These are phyloP conservation scores for Caenorhabditis doughertyi DNA, from an alignment of 2,888 invertebrate species.

Conservation along the genomic window DNA sequence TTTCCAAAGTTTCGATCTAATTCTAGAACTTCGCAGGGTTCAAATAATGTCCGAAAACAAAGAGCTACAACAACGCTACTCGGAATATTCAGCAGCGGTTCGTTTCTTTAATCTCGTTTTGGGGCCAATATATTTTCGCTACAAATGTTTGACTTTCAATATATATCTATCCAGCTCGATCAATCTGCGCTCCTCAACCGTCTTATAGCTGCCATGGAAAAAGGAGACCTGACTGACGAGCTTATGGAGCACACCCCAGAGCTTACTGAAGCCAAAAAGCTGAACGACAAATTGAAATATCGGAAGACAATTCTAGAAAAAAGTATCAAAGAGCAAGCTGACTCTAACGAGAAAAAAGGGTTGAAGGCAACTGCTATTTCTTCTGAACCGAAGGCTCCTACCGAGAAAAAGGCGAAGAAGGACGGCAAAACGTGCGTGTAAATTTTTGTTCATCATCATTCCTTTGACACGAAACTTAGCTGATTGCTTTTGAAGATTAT, in stretches of 20 bases:
- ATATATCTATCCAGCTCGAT: slow-evolving; percentile 55
- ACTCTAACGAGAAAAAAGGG: slow-evolving; percentile 64
- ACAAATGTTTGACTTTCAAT: neutral
- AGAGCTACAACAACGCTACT: slow-evolving; percentile 59
- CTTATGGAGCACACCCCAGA: slow-evolving; percentile 77
- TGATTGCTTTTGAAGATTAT: too few relatives aligned
- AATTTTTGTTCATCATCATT: neutral
- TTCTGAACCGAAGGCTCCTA: slow-evolving; percentile 12
- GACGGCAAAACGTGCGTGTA: slow-evolving; percentile 64
- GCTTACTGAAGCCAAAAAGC: slow-evolving; percentile 66
- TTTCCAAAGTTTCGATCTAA: neutral
- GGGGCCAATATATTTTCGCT: neutral
- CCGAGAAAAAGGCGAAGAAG: slow-evolving; percentile 62
- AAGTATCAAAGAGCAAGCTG: slow-evolving; percentile 63
- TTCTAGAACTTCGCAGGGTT: slow-evolving; percentile 26
- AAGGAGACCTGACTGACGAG: slow-evolving; percentile 71
- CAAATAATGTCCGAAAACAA: slow-evolving; percentile 50
- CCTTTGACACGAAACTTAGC: too few relatives aligned
- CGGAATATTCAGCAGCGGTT: slow-evolving; percentile 45
- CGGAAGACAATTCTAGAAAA: slow-evolving; percentile 75
- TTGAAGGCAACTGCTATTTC: slow-evolving; percentile 7
- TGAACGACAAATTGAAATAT: slow-evolving; percentile 78
- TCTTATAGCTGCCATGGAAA: slow-evolving; percentile 72
- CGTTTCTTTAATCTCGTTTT: slow-evolving; percentile 2
- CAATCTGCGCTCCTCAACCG: slow-evolving; percentile 65